Conservation (phyloP, 2,113 vertebrate species). For the Paralichthys olivaceus region DNA sequence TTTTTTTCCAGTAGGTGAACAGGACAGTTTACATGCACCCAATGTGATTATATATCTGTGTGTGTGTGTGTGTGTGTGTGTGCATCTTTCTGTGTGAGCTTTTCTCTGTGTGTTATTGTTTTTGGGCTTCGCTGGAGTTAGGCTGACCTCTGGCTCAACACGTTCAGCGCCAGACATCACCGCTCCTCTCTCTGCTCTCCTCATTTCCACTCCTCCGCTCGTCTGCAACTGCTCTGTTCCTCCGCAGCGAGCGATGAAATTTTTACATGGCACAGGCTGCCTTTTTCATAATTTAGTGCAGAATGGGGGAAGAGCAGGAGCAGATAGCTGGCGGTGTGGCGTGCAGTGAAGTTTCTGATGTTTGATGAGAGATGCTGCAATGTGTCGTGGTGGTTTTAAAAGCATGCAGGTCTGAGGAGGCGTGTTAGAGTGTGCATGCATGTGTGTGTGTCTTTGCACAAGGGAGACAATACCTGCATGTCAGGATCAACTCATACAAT, state of each 20-base stretch:
- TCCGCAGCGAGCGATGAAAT: constrained; percentile 63
- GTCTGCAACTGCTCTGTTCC: constrained; percentile 68
- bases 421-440: neutral
- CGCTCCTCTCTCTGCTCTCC: constrained; percentile 58
- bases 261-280: constrained; percentile 65
- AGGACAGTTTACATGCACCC: constrained; percentile 61
- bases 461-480: constrained; percentile 35
- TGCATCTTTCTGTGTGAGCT: constrained; percentile 25
- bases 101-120: constrained; percentile 62
- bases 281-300: constrained; percentile 61
- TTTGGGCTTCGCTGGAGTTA: constrained; percentile 57
- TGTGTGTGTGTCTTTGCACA: constrained; percentile 14
- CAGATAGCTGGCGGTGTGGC: neutral
- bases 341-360: constrained; percentile 43
- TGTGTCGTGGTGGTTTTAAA: constrained; percentile 33
- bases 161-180: constrained; percentile 71
- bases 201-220: constrained; percentile 75
- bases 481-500: constrained; percentile 50
- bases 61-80: constrained; percentile 27
- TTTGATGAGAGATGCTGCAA: constrained; percentile 42
- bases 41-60: constrained; percentile 37
- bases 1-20: constrained; percentile 49
- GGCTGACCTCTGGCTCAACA: constrained; percentile 74
- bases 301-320: constrained; percentile 36
- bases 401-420: constrained; percentile 18